These are phyloP conservation scores for Dorcus hopei DNA, from an alignment of 2,888 invertebrate genomes.

Conservation along the genomic window DNA sequence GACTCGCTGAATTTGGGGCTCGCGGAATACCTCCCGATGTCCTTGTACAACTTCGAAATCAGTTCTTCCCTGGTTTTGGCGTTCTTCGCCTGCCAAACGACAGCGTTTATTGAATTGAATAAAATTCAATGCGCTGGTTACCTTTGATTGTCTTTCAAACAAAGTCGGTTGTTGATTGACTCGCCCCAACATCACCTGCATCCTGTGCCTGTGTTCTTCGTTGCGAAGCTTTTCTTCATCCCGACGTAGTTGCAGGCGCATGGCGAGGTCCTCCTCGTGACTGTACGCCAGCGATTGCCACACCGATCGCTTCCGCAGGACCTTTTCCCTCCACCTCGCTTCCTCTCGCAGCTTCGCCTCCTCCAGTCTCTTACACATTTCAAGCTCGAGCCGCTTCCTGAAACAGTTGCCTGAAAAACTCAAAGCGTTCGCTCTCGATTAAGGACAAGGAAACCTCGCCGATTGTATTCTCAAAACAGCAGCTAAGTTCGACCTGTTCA, in stretches of 20 bases:
- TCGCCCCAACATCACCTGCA: slow-evolving; percentile 70
- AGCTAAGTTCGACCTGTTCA: slow-evolving; percentile 64
- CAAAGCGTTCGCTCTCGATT: neutral
- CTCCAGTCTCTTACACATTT: slow-evolving; percentile 57
- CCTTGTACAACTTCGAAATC: slow-evolving; percentile 35
- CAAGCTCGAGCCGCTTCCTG: slow-evolving; percentile 61
- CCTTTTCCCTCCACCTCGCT: slow-evolving; percentile 57
- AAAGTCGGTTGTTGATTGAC: slow-evolving; percentile 69
- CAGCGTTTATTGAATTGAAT: too few species aligned
- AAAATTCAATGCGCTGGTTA: slow-evolving; percentile 28
- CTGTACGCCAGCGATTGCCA: slow-evolving; percentile 67
- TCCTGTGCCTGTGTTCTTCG: slow-evolving; percentile 66
- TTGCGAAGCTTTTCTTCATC: slow-evolving; percentile 66
- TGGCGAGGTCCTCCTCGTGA: slow-evolving; percentile 65
- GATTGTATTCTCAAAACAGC: slow-evolving; percentile 64
- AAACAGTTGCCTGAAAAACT: slow-evolving; percentile 10
- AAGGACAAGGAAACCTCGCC: slow-evolving; percentile 45
- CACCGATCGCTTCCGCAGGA: slow-evolving; percentile 63
- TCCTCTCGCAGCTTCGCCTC: slow-evolving; percentile 60
- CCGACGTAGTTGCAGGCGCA: slow-evolving; percentile 62
- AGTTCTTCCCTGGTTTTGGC: slow-evolving; percentile 41
- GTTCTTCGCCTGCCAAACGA: slow-evolving; percentile 33
- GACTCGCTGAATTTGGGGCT: slow-evolving; percentile 30
- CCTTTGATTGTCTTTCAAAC: slow-evolving; percentile 67
- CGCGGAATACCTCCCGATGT: slow-evolving; percentile 25